phyloP scores from a whole-genome alignment of 2,797 vertebrate genomes.

The Anableps anableps region DNA sequence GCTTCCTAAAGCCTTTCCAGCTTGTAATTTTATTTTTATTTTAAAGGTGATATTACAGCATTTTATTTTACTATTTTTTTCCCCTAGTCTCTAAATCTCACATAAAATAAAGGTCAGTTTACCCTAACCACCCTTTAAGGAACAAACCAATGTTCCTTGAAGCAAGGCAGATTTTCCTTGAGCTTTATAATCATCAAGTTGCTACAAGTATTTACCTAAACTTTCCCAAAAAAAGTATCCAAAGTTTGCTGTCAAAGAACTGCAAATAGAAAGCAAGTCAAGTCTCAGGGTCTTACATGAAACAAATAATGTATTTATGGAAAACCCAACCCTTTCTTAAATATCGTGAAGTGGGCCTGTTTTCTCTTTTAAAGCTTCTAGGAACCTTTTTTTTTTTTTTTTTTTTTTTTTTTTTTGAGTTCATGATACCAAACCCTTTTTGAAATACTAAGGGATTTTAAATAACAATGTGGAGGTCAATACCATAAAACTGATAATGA shows the following conservation, averaged over 20 bases:
- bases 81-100: neutral
- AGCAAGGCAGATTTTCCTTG: neutral
- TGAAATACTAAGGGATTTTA: neutral
- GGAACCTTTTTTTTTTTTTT: neutral
- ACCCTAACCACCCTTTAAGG: neutral
- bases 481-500: no score
- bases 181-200: neutral
- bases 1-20: no score
- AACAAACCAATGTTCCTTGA: neutral
- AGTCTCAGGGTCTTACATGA: neutral
- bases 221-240: neutral
- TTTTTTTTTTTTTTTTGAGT: neutral
- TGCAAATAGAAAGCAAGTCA: neutral
- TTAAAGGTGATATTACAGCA: neutral
- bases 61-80: neutral
- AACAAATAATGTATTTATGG: neutral
- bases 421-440: neutral
- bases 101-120: neutral
- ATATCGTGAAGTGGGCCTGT: neutral
- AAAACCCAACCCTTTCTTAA: neutral
- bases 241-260: neutral
- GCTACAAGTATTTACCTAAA: neutral
- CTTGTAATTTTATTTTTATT: neutral
- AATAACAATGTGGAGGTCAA: neutral
- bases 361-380: neutral